Evolutionary conservation across 1,140 invertebrate species (phyloP), one percentile per base, ranked within the genome.

Genomic region (Drosophila obscura): DNA sequence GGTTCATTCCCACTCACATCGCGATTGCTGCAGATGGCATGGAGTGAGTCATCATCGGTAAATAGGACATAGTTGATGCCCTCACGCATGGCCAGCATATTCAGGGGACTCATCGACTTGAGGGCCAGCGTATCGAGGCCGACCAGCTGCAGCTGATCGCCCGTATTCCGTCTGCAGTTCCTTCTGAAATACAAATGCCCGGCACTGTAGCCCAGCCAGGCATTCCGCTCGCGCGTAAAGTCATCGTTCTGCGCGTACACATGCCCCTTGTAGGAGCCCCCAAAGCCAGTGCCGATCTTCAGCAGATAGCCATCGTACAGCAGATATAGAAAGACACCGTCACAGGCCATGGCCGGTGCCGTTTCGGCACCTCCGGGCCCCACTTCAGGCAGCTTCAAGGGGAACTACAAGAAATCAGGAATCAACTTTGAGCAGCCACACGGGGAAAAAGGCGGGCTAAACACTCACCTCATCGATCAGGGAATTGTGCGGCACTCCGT

Each of bases 251-350:
- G 94, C 65, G 94, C 92, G 91, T 98, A 97, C 41, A 98, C 92
- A 91, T 97, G 96, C 28, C 97, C 97, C 93, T 96, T 96, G 66
- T 97, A 94, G 9, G 97, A 98, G 73, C 96, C 96, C 43, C 96
- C 96, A 92, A 97, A 98, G 16, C 98, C 98, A 73, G 97, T 97
- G 6, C 98, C 98, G 77, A 99, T 95, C 93, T 99, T 98, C 35
- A 96, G 93, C 49, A 98, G 93, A 7, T 97, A 96, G 82, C 94
- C 95, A 0, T 95, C 94, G 78, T 94, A 96, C 84, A 96, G 95
- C 4, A 99, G 92, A 92, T 97, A 99, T 24, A 99, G 93, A 92
- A 95, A 98, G 72, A 95, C 95, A 22, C 98, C 98, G 93, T 99
- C 97, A 87, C 96, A 97, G 4, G 95, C 96, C 85, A 97, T 94